These are phyloP conservation scores for Martes martes DNA, from an alignment of 2,113 vertebrate genomes.

Conservation along the genomic window DNA sequence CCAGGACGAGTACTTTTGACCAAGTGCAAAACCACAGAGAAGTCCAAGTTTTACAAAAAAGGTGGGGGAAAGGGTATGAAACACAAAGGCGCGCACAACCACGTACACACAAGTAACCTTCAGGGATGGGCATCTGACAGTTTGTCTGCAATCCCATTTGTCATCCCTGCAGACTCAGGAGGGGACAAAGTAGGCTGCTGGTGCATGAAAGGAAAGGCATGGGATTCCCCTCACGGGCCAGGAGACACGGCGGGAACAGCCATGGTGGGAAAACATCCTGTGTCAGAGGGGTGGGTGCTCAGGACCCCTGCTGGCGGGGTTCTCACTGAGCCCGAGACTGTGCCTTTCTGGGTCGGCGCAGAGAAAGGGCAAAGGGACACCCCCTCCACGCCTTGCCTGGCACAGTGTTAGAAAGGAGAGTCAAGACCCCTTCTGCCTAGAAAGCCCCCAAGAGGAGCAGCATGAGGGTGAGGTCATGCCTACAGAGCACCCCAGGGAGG, in stretches of 20 bases:
- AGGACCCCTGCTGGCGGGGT: background rate
- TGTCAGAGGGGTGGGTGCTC: background rate
- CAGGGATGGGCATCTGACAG: background rate
- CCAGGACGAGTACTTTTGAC: constrained; percentile 44
- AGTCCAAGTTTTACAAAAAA: constrained; percentile 40
- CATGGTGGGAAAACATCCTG: background rate
- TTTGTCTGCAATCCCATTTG: background rate
- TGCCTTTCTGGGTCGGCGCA: background rate
- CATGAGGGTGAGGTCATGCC: background rate
- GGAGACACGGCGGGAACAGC: background rate
- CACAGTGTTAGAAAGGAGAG: background rate
- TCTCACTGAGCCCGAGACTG: accelerated
- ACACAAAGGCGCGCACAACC: constrained; percentile 1
- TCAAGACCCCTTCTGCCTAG: background rate
- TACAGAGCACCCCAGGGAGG: background rate
- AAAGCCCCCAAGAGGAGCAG: background rate
- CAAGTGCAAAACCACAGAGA: constrained; percentile 56
- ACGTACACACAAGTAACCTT: background rate
- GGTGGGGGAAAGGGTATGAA: background rate
- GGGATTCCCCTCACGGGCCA: background rate
- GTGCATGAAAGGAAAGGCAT: background rate
- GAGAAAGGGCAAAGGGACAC: background rate
- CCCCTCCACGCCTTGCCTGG: background rate
- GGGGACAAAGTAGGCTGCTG: constrained; percentile 21
- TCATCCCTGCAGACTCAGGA: background rate